Conservation (phyloP, 2,888 invertebrate species). For the Caenorhabditis doughertyi region DNA sequence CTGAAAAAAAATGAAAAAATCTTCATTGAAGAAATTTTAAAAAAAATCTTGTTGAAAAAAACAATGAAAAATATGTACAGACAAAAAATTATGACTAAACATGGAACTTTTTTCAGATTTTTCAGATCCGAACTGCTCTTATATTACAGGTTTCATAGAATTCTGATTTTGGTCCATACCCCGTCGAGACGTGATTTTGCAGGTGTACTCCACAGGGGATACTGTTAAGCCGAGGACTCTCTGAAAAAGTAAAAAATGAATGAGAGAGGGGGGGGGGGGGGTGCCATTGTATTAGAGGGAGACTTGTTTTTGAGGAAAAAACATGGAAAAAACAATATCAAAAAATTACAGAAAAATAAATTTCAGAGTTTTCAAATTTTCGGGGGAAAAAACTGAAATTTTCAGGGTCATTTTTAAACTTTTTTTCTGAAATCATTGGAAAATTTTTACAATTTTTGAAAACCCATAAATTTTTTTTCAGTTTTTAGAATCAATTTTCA, state of each 20-base stretch:
- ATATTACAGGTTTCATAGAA: conserved; percentile 4
- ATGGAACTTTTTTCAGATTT: no score
- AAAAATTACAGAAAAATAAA: background rate
- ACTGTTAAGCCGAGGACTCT: conserved; percentile 80
- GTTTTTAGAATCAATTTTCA: background rate
- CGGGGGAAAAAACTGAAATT: background rate
- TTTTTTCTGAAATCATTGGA: no score
- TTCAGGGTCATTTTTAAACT: background rate
- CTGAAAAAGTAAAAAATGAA: no score
- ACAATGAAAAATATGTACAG: conserved; percentile 29
- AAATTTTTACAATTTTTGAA: background rate
- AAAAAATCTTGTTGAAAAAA: conserved; percentile 2
- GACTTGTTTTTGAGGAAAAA: no score
- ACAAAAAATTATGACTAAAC: conserved; percentile 18
- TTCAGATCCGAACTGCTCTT: no score
- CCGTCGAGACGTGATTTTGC: conserved; percentile 45
- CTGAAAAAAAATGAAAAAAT: background rate
- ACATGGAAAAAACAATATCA: no score
- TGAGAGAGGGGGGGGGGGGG: background rate
- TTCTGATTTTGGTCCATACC: conserved; percentile 47
- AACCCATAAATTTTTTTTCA: background rate
- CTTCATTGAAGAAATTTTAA: conserved; percentile 13
- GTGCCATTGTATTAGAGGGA: background rate
- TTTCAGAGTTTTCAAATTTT: background rate
- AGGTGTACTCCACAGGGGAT: conserved; percentile 73